Evolutionary conservation across 1,140 invertebrate genomes (phyloP).

Genomic region (Megalopta genalis): DNA sequence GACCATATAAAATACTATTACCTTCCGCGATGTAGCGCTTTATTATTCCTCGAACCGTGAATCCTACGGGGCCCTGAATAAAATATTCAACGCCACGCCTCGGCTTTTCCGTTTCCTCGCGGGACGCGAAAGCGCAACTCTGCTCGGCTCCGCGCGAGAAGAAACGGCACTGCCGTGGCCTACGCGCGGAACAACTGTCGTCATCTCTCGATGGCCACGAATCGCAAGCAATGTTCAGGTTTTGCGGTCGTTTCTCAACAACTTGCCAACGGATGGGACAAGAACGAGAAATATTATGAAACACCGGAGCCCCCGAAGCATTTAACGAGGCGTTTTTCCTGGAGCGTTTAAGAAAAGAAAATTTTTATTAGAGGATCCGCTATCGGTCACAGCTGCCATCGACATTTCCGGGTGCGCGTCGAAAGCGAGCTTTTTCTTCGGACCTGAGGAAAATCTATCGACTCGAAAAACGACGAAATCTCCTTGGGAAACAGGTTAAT

Average conservation of each 20-base stretch:
- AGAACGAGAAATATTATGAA: neutral
- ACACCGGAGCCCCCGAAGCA: neutral
- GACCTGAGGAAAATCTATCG: neutral
- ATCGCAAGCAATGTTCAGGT: neutral
- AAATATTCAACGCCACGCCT: conserved; percentile 32
- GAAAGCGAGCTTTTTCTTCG: neutral
- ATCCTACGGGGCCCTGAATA: neutral
- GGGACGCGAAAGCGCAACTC: neutral
- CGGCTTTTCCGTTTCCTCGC: neutral
- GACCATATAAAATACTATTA: conserved; percentile 25
- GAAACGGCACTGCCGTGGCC: neutral
- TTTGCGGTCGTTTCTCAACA: neutral
- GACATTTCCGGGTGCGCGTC: neutral
- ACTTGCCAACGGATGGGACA: neutral
- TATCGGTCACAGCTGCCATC: neutral
- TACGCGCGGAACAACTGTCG: neutral
- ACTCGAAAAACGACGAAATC: neutral
- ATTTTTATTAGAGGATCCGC: neutral
- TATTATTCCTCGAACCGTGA: conserved; percentile 30
- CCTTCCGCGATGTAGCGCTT: conserved; percentile 5
- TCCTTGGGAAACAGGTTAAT: neutral
- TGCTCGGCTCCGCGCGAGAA: neutral
- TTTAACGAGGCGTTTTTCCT: neutral
- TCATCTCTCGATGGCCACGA: neutral
- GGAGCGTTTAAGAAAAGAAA: neutral